Conservation (phyloP, 2,888 invertebrate species). For the Alloplasta piceator region DNA sequence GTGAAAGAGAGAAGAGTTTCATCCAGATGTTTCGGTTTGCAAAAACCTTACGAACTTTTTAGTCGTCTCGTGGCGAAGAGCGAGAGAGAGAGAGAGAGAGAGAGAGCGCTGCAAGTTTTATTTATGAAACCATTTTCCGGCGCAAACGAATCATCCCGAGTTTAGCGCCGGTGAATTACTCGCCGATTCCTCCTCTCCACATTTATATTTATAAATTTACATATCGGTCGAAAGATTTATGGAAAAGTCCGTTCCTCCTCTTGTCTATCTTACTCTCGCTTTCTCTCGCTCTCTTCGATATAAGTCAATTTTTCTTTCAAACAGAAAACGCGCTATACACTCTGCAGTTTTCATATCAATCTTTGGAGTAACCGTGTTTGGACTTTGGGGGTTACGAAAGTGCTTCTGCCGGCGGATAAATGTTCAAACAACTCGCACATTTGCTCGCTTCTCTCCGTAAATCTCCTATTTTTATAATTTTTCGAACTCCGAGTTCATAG, state of each 20-base stretch:
- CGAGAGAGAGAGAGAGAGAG: not conserved
- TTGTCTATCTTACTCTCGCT: constrained; percentile 3
- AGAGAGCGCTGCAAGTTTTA: constrained; percentile 21
- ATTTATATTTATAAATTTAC: constrained; percentile 54
- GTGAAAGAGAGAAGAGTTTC: constrained; percentile 18
- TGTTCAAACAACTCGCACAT: not conserved
- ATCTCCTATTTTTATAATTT: constrained; percentile 7
- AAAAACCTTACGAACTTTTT: constrained; percentile 38
- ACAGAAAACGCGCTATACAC: constrained; percentile 7
- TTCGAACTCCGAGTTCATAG: too few species aligned
- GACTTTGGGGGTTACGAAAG: constrained; percentile 2
- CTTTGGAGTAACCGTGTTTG: not conserved
- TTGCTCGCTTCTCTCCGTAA: not conserved
- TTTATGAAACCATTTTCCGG: constrained; percentile 52
- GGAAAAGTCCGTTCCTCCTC: constrained; percentile 26
- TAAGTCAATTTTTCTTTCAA: not conserved
- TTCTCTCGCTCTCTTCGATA: not conserved
- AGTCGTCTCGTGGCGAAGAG: not conserved
- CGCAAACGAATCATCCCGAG: constrained; percentile 46
- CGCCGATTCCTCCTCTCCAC: constrained; percentile 2
- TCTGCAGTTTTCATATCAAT: not conserved
- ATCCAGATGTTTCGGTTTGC: constrained; percentile 57
- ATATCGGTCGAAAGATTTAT: constrained; percentile 47
- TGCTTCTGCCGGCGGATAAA: not conserved
- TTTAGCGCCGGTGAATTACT: constrained; percentile 52